Conservation (phyloP, 2,797 vertebrate genomes). For the Lindbergichthys nudifrons region DNA sequence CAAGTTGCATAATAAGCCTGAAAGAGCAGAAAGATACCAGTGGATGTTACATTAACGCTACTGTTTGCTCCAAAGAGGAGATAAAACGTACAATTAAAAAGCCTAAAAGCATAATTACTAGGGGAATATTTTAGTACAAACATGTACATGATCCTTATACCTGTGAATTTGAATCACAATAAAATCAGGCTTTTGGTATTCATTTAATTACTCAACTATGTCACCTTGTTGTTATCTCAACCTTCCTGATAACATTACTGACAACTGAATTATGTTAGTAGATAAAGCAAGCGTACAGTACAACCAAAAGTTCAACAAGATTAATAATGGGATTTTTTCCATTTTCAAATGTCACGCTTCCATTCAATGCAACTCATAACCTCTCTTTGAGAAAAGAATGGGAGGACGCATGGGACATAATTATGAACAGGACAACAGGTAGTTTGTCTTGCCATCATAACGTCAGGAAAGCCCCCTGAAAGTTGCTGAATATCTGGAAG, state of each 20-base stretch:
- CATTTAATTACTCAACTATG: background rate
- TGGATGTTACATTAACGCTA: constrained; percentile 1
- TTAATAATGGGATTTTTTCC: background rate
- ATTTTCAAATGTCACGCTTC: background rate
- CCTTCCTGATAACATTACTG: background rate
- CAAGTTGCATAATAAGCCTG: constrained; percentile 17
- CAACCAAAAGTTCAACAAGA: background rate
- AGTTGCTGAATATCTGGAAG: background rate
- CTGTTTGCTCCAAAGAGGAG: background rate
- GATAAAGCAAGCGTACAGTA: background rate
- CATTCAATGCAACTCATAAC: background rate
- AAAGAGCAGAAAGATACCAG: constrained; percentile 5
- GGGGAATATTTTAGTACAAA: background rate
- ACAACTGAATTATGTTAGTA: background rate
- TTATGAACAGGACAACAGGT: background rate
- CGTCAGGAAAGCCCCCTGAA: background rate
- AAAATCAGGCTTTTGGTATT: background rate
- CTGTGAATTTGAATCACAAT: background rate
- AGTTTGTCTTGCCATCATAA: background rate
- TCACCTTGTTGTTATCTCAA: background rate
- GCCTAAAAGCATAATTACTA: background rate
- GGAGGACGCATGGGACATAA: background rate
- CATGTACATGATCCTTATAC: background rate
- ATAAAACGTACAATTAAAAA: background rate
- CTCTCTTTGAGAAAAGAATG: background rate